A percentile compares a stretch with the other conserved stretches of the same genome.
phyloP scores from a whole-genome alignment of 2,888 invertebrate genomes.

The Orthosia gothica region DNA sequence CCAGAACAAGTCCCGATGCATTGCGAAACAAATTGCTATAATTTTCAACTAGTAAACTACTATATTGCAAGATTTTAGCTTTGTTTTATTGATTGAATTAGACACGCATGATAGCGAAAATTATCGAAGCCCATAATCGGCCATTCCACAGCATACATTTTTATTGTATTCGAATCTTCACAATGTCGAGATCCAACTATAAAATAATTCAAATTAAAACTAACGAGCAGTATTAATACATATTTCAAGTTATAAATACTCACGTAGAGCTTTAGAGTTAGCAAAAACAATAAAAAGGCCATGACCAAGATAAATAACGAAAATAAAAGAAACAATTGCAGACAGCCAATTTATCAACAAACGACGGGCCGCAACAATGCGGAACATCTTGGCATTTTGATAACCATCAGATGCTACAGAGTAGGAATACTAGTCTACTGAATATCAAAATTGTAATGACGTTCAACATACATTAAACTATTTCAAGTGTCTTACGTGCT shows the following conservation, averaged over 20 bases:
- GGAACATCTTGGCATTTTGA: constrained; percentile 68
- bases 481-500: background rate
- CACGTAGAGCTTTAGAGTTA: constrained; percentile 22
- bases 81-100: constrained; percentile 57
- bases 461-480: constrained; percentile 2
- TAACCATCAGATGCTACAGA: constrained; percentile 61
- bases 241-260: constrained; percentile 40
- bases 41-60: constrained; percentile 40
- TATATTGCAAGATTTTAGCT: constrained; percentile 22
- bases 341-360: constrained; percentile 66
- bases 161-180: constrained; percentile 12
- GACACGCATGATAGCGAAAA: constrained; percentile 41
- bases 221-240: constrained; percentile 40
- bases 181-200: constrained; percentile 3
- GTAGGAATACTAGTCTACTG: constrained; percentile 48
- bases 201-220: constrained; percentile 33
- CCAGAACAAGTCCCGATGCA: constrained; percentile 36
- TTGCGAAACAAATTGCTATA: constrained; percentile 45
- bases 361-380: constrained; percentile 66
- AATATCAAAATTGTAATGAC: constrained; percentile 31
- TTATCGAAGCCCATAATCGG: constrained; percentile 27
- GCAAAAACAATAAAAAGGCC: constrained; percentile 65
- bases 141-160: constrained; percentile 10
- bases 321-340: constrained; percentile 66
- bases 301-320: constrained; percentile 52